Evolutionary conservation across 2,113 vertebrate species (phyloP).

Genomic region (Anoplopoma fimbria): DNA sequence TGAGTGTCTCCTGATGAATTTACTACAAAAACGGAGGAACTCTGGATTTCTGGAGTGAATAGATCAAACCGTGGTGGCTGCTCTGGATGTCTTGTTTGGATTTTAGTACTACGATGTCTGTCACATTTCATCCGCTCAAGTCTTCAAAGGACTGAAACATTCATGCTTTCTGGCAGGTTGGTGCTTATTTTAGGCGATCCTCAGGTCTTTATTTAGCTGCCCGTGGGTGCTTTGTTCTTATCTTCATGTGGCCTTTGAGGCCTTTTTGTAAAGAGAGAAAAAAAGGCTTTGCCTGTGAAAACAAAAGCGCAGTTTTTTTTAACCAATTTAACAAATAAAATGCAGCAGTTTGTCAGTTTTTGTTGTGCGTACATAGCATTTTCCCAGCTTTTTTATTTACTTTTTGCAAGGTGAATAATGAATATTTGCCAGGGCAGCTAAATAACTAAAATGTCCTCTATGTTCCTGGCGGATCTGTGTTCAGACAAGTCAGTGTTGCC

Average conservation of each 20-base stretch:
- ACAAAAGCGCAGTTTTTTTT: background rate
- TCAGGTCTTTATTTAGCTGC: constrained; percentile 66
- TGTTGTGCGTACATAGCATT: background rate
- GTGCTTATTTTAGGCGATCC: constrained; percentile 52
- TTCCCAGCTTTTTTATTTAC: background rate
- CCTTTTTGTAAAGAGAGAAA: constrained; percentile 36
- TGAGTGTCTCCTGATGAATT: constrained; percentile 52
- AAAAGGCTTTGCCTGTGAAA: constrained; percentile 25
- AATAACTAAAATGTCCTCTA: background rate
- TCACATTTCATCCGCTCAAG: constrained; percentile 43
- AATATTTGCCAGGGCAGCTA: background rate
- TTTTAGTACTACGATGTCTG: background rate
- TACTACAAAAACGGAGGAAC: constrained; percentile 27
- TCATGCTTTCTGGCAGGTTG: constrained; percentile 43
- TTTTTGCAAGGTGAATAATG: background rate
- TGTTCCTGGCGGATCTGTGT: background rate
- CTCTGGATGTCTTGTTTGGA: constrained; percentile 43
- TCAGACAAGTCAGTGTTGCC: background rate
- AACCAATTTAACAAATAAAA: background rate
- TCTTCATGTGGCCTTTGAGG: constrained; percentile 50
- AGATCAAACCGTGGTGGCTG: constrained; percentile 18
- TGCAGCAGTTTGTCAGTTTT: no score
- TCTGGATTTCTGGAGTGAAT: constrained; percentile 24
- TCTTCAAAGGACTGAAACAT: constrained; percentile 33
- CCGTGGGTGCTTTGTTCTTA: constrained; percentile 62